Evolutionary conservation across 2,888 invertebrate genomes (phyloP).

Genomic region (Acronicta leporina): DNA sequence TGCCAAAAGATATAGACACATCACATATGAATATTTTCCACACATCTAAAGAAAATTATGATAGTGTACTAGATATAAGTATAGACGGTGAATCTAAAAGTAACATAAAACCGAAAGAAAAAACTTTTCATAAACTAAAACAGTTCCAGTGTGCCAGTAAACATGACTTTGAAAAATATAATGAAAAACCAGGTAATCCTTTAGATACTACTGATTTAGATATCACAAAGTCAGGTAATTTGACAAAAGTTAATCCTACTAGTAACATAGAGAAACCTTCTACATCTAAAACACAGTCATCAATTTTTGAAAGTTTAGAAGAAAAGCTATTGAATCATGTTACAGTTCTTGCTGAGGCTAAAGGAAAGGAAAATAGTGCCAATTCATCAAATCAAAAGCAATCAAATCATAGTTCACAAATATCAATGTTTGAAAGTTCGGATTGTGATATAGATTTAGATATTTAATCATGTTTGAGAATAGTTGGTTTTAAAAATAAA

Average conservation of each 20-base stretch:
- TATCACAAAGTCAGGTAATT: slow-evolving; percentile 8
- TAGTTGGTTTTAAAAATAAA: slow-evolving; percentile 33
- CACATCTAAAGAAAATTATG: slow-evolving; percentile 35
- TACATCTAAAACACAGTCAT: slow-evolving; percentile 34
- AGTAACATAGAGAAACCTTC: slow-evolving; percentile 17
- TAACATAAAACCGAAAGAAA: slow-evolving; percentile 41
- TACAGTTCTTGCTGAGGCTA: slow-evolving; percentile 43
- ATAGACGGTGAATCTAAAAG: slow-evolving; percentile 18
- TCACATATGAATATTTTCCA: slow-evolving; percentile 19
- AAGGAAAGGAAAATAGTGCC: slow-evolving; percentile 52
- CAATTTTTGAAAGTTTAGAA: slow-evolving; percentile 38
- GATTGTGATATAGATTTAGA: slow-evolving; percentile 88
- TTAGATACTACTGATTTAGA: slow-evolving; percentile 7
- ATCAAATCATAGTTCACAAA: slow-evolving; percentile 71
- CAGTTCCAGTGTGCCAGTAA: slow-evolving; percentile 75
- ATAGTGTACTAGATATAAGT: slow-evolving; percentile 31
- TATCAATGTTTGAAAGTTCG: slow-evolving; percentile 85
- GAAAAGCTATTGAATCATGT: slow-evolving; percentile 25
- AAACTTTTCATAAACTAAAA: slow-evolving; percentile 70
- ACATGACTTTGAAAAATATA: slow-evolving; percentile 74
- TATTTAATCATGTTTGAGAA: slow-evolving; percentile 68
- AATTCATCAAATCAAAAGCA: slow-evolving; percentile 53
- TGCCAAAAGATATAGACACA: slow-evolving; percentile 24
- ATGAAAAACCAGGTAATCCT: slow-evolving; percentile 57
- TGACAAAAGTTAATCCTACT: slow-evolving; percentile 8